These are phyloP conservation scores for Actinostola sp. DNA, from an alignment of 92 coral and sea anemone species.

Conservation along the genomic window DNA sequence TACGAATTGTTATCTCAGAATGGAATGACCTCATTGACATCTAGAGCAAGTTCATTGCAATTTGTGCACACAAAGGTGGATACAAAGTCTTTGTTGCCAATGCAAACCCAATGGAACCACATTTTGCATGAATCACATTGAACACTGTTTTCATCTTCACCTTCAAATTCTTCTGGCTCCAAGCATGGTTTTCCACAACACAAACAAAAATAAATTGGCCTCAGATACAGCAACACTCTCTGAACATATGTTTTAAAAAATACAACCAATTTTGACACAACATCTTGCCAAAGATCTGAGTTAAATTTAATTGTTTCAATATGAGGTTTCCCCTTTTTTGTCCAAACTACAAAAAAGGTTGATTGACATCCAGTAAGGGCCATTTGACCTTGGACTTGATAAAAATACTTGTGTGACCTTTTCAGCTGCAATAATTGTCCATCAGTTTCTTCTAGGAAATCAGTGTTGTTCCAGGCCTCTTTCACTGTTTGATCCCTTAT, in stretches of 20 bases:
- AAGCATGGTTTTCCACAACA: slow-evolving; percentile 38
- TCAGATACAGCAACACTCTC: slow-evolving; percentile 28
- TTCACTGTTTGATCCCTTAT: slow-evolving; percentile 24
- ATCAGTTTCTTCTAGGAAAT: slow-evolving; percentile 37
- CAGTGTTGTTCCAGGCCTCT: slow-evolving; percentile 40
- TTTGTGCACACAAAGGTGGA: slow-evolving; percentile 10
- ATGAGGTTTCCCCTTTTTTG: slow-evolving; percentile 27
- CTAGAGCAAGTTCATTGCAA: slow-evolving; percentile 24
- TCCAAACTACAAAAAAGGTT: slow-evolving; percentile 55
- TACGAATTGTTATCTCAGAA: no score
- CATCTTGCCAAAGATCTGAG: slow-evolving; percentile 19
- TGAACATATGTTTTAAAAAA: slow-evolving; percentile 42
- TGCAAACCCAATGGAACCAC: slow-evolving; percentile 56
- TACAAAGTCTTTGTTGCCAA: slow-evolving; percentile 5
- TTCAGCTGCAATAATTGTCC: slow-evolving; percentile 30
- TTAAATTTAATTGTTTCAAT: slow-evolving; percentile 23
- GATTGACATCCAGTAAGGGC: slow-evolving; percentile 33
- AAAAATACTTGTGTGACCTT: slow-evolving; percentile 43
- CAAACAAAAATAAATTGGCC: slow-evolving; percentile 33
- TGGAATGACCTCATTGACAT: no score
- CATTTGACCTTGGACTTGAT: slow-evolving; percentile 63
- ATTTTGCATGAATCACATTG: slow-evolving; percentile 50
- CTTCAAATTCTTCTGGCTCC: slow-evolving; percentile 55
- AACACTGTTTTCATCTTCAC: slow-evolving; percentile 37
- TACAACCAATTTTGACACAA: slow-evolving; percentile 33